Base-by-base conservation (phyloP, 1,140 invertebrate genomes). In the Eupeodes corollae region DNA sequence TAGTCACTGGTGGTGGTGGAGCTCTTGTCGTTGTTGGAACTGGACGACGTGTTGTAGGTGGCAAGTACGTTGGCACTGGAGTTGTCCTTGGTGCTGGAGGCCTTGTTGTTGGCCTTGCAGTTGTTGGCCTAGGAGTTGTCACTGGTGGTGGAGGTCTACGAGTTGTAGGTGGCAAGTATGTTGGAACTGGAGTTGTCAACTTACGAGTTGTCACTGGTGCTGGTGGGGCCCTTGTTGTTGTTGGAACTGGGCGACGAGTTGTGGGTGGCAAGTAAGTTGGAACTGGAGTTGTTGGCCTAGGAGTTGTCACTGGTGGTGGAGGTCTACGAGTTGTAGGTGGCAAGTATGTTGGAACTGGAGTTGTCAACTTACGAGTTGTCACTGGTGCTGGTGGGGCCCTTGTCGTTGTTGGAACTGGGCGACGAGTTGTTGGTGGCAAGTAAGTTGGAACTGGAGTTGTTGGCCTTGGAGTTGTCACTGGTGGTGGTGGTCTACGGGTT, bases 51-150 rank as follows among this genome's bases (percentile, higher is more conserved):
- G 49, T 47, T n/a, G 48, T 19, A 10, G 46, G 53, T 30, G 52
- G 52, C 30, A 54, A 43, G 35, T 53, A 53, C 3, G 52, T 53
- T 30, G 52, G 39, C 18, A 46, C 42, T 39, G 50, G 47, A 40
- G 46, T 44, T 5, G 14, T 44, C 39, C 30, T 37, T 19, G 26
- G n/a, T 35, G 19, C 8, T 37, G 15, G 38, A 47, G n/a, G 52
- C 39, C 56, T 61, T 40, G 46, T 54, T 42, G 55, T 40, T 41
- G 57, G 51, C 39, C 48, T 46, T 47, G 58, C 43, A 31, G 48
- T 54, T 35, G 60, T 55, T 53, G 62, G 49, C 21, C 16, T 45
- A 43, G 52, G 42, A 31, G 52, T 49, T 15, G 48, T 6, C 8
- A n/a, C 6, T 42, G 10, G 2, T 13, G 38, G 9, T 35, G 38